Evolutionary conservation across 1,140 invertebrate genomes (phyloP).

Genomic region (Drosophila bifasciata): DNA sequence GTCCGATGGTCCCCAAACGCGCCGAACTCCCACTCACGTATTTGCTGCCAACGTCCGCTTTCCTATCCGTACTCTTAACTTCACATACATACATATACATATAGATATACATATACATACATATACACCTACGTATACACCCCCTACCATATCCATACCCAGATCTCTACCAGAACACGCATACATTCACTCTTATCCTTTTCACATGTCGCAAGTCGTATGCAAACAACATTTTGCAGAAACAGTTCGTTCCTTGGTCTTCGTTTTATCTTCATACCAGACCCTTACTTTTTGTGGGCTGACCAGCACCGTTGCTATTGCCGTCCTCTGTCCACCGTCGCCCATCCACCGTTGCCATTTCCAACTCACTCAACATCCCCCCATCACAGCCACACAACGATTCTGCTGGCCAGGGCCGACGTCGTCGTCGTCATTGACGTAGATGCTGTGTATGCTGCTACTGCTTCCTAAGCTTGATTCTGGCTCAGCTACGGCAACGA

Average conservation of each 20-base stretch:
- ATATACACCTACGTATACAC: slow-evolving; percentile 13
- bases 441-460: slow-evolving; percentile 61
- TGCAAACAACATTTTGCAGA: slow-evolving; percentile 84
- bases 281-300: slow-evolving; percentile 82
- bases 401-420: slow-evolving; percentile 48
- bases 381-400: slow-evolving; percentile 29
- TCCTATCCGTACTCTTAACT: slow-evolving; percentile 44
- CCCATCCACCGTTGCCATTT: slow-evolving; percentile 17
- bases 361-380: slow-evolving; percentile 43
- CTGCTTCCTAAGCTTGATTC: slow-evolving; percentile 70
- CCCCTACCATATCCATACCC: slow-evolving; percentile 6
- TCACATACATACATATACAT: slow-evolving; percentile 45
- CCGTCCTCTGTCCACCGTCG: slow-evolving; percentile 20
- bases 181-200: slow-evolving; percentile 75
- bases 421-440: slow-evolving; percentile 30
- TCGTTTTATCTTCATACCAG: slow-evolving; percentile 84
- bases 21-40: slow-evolving; percentile 79
- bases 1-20: slow-evolving; percentile 77
- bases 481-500: slow-evolving; percentile 56
- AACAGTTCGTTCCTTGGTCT: slow-evolving; percentile 84
- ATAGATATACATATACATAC: slow-evolving; percentile 14
- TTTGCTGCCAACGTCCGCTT: slow-evolving; percentile 75
- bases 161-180: slow-evolving; percentile 24
- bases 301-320: slow-evolving; percentile 65
- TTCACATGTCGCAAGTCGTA: slow-evolving; percentile 84